A percentile compares a stretch with the other conserved stretches of the same genome.
These are phyloP conservation scores for Tyrophagus putrescentiae DNA, from an alignment of 1,140 invertebrate species.

Conservation along the genomic window DNA sequence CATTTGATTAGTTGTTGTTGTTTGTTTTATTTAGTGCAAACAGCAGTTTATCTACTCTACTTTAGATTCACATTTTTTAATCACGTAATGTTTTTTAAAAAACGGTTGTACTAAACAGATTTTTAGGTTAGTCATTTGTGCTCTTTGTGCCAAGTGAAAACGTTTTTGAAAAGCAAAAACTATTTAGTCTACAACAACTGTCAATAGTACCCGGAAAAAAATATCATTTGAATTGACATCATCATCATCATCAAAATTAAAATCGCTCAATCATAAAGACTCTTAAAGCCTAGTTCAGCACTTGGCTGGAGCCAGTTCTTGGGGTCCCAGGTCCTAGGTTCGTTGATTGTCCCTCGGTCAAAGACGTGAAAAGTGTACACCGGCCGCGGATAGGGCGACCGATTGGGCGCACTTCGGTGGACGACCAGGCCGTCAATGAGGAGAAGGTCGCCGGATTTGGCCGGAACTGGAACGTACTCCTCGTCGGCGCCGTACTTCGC, in stretches of 20 bases:
- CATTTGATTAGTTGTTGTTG: neutral
- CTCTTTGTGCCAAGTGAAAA: neutral
- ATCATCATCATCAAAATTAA: neutral
- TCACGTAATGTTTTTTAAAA: neutral
- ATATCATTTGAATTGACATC: constrained; percentile 1
- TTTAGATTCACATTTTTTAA: neutral
- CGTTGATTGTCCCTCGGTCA: constrained; percentile 45
- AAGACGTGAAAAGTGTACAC: constrained; percentile 91
- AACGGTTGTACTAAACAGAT: neutral
- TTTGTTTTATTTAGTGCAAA: too few relatives aligned
- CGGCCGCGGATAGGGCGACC: constrained; percentile 62
- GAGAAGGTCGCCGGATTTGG: constrained; percentile 66
- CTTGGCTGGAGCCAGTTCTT: constrained; percentile 36
- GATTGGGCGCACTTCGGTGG: constrained; percentile 76
- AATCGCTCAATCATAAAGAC: constrained; percentile 19
- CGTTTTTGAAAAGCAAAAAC: neutral
- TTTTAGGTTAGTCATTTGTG: neutral
- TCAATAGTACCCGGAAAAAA: neutral
- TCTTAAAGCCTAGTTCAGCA: constrained; percentile 21
- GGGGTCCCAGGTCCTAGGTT: constrained; percentile 47
- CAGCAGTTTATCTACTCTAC: neutral
- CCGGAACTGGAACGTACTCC: constrained; percentile 59
- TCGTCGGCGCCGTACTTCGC: constrained; percentile 51
- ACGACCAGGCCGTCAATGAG: constrained; percentile 83
- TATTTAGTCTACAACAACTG: neutral